Evolutionary conservation across 2,888 invertebrate species (phyloP), one percentile per base, ranked within the genome.

Genomic region (Ochlodes sylvanus): DNA sequence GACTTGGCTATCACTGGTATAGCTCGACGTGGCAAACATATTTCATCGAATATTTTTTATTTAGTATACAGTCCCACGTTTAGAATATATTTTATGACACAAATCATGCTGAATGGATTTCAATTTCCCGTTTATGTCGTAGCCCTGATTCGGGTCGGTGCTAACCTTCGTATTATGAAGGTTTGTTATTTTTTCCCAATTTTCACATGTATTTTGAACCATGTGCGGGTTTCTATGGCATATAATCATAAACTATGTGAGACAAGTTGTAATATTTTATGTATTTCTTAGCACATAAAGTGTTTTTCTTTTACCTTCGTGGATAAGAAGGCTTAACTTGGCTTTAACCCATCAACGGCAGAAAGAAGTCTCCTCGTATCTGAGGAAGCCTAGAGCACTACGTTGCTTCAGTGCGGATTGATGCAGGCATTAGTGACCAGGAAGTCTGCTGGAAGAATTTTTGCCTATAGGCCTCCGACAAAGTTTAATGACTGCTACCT

Each of bases 51-150:
- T 65, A 65, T 65, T 65, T 85, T 50, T 83, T 83, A 86, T 85
- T 84, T 79, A 82, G 79, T 80, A 75, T 73, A 75, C 73, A 73
- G 69, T 78, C 75, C 76, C 76, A 77, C 73, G 73, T 72, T 77
- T 80, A 77, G 79, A 80, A 78, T 83, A 84, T 87, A 86, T 86
- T 85, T 87, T 86, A 86, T 77, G 84, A 81, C 79, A 77, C 83
- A 84, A 85, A 85, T 86, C 84, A 80, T 74, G 79, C 83, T 84
- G 81, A 81, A 87, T 86, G 85, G 85, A 81, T 85, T 88, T 87
- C 88, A 88, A 89, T 89, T 89, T 88, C 88, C 88, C 81, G 71
- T 66, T 65, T 66, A 66, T 42, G 58, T 58, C 58, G 65, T 42
- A 65, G 50, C 47, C 32, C 58, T 66, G 65, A 66, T 66, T 66